Evolutionary conservation across 2,888 invertebrate species (phyloP).

Genomic region (Campopleginae sp.): DNA sequence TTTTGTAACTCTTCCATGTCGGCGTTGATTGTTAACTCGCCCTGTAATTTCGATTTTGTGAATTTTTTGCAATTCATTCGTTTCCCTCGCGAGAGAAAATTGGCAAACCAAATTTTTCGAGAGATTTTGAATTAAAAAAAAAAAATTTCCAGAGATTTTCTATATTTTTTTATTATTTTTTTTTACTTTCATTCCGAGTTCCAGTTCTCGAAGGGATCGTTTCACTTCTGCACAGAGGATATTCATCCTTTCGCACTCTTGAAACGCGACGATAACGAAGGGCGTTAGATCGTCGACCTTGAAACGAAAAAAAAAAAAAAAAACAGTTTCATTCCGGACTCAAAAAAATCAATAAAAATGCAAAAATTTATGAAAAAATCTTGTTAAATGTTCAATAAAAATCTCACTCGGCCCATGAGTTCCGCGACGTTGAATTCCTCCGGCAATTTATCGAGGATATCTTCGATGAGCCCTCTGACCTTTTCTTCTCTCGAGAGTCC

Average conservation of each 20-base stretch:
- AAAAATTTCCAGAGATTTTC: not conserved
- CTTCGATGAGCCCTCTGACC: constrained; percentile 89
- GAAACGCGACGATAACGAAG: constrained; percentile 95
- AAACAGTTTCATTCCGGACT: not conserved
- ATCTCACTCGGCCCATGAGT: constrained; percentile 89
- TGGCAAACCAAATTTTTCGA: not conserved
- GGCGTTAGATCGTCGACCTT: constrained; percentile 94
- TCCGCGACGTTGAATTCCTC: constrained; percentile 95
- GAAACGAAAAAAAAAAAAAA: not conserved
- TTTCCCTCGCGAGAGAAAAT: not conserved
- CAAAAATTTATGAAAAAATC: not conserved
- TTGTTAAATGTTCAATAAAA: not conserved
- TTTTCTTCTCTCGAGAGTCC: constrained; percentile 93
- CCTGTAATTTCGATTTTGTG: constrained; percentile 85
- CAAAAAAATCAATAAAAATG: not conserved
- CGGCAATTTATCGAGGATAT: constrained; percentile 94
- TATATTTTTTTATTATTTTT: not conserved
- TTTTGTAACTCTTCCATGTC: constrained; percentile 96
- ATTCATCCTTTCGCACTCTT: constrained; percentile 98
- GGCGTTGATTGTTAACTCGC: constrained; percentile 96
- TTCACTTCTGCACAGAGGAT: constrained; percentile 92
- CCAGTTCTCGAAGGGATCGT: constrained; percentile 92
- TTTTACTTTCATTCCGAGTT: constrained; percentile 93
- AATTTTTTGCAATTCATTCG: constrained; percentile 16
- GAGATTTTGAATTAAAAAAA: too few species aligned